A percentile compares a stretch with the other conserved stretches of the same genome.
Evolutionary conservation across 2,113 vertebrate species (phyloP).

Genomic region (Epinephelus fuscoguttatus): DNA sequence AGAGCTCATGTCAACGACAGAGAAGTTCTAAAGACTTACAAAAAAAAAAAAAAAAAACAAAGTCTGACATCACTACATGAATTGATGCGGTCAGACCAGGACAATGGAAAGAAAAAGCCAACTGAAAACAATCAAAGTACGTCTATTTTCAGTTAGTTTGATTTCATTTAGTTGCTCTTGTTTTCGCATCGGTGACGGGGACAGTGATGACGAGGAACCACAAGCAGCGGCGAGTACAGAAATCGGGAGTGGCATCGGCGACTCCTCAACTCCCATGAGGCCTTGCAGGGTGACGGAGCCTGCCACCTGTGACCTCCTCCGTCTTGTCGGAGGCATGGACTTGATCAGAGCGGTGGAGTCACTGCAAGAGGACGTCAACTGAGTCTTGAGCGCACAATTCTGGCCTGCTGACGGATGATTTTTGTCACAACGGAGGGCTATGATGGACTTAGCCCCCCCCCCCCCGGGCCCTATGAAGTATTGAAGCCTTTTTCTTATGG

Average conservation of each 20-base stretch:
- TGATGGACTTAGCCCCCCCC: slow-evolving; percentile 36
- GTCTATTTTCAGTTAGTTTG: slow-evolving; percentile 58
- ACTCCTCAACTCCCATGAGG: slow-evolving; percentile 65
- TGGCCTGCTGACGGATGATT: slow-evolving; percentile 54
- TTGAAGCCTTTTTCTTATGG: slow-evolving; percentile 67
- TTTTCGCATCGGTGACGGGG: slow-evolving; percentile 21
- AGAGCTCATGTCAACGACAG: slow-evolving; percentile 24
- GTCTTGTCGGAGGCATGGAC: background rate
- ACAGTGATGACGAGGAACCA: slow-evolving; percentile 40
- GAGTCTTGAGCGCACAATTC: slow-evolving; percentile 48
- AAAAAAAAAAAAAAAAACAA: slow-evolving; percentile 6
- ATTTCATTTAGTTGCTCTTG: slow-evolving; percentile 45
- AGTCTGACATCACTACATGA: slow-evolving; percentile 35
- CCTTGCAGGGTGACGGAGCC: slow-evolving; percentile 65
- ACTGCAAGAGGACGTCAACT: slow-evolving; percentile 39
- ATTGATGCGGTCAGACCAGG: slow-evolving; percentile 44
- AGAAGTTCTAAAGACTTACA: slow-evolving; percentile 6
- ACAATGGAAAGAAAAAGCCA: slow-evolving; percentile 74
- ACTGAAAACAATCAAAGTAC: slow-evolving; percentile 70
- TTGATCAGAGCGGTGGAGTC: slow-evolving; percentile 33
- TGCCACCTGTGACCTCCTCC: slow-evolving; percentile 37
- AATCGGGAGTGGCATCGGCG: background rate
- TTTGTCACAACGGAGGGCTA: slow-evolving; percentile 54
- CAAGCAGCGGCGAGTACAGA: slow-evolving; percentile 4
- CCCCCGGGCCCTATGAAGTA: slow-evolving; percentile 61